phyloP scores from a whole-genome alignment of 1,140 invertebrate genomes.

The Gonatopus flavifemur region DNA sequence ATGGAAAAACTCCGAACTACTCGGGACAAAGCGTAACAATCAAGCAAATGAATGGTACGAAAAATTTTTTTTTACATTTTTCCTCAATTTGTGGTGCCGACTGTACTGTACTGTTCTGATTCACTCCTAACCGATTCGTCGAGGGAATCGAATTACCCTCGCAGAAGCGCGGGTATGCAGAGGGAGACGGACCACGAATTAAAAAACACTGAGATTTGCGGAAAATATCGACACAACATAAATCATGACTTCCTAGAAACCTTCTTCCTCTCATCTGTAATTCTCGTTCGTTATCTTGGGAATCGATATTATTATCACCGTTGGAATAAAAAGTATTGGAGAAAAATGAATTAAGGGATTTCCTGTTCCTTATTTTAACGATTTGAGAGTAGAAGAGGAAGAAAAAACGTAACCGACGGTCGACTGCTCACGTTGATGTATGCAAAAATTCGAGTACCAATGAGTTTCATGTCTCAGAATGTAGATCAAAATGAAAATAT shows the following conservation, averaged over 20 bases:
- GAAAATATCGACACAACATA: slow-evolving; percentile 56
- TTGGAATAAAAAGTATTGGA: slow-evolving; percentile 10
- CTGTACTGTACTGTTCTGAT: slow-evolving; percentile 53
- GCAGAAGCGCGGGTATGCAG: slow-evolving; percentile 30
- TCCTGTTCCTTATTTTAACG: no score
- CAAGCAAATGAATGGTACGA: no score
- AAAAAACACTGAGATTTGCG: slow-evolving; percentile 56
- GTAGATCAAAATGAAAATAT: slow-evolving; percentile 18
- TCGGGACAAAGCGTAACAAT: no score
- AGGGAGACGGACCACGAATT: slow-evolving; percentile 53
- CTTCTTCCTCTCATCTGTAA: slow-evolving; percentile 40
- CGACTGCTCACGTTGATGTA: slow-evolving; percentile 2
- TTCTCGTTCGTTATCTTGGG: slow-evolving; percentile 27
- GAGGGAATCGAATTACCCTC: slow-evolving; percentile 52
- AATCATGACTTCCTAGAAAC: slow-evolving; percentile 49
- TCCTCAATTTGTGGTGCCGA: slow-evolving; percentile 37
- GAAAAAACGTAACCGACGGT: neutral
- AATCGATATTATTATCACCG: slow-evolving; percentile 19
- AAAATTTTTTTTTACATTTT: no score
- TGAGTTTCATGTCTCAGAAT: neutral
- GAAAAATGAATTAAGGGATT: no score
- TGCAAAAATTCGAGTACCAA: slow-evolving; percentile 3
- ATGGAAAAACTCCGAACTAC: no score
- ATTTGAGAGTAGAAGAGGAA: neutral
- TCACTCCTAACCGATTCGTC: slow-evolving; percentile 52